phyloP scores from a whole-genome alignment of 2,888 invertebrate species.

The Patella pellucida region DNA sequence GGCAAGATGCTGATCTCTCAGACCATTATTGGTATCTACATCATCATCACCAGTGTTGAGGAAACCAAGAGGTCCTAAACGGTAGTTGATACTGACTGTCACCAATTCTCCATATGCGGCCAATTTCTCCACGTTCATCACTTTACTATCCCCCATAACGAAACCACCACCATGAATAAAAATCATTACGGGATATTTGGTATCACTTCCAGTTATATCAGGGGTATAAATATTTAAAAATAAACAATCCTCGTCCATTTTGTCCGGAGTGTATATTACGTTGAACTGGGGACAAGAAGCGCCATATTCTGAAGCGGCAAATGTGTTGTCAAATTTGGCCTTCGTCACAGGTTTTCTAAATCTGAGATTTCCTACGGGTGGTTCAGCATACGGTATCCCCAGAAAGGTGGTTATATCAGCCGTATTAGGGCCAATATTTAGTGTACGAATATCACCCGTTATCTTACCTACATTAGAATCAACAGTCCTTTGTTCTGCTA shows the following conservation, averaged over 20 bases:
- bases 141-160: constrained; percentile 41
- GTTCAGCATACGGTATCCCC: constrained; percentile 30
- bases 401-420: constrained; percentile 12
- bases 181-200: constrained; percentile 38
- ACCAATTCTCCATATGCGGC: constrained; percentile 39
- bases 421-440: background rate
- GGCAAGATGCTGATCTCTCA: constrained; percentile 53
- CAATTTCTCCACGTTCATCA: constrained; percentile 41
- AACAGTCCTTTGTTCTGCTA: too few species aligned
- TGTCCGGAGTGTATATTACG: background rate
- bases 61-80: constrained; percentile 52
- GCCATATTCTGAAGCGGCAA: constrained; percentile 17
- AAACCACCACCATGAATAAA: constrained; percentile 49
- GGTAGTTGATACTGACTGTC: constrained; percentile 49
- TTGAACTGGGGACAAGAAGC: constrained; percentile 22
- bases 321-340: background rate
- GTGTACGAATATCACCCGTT: too few species aligned
- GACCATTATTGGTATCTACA: constrained; percentile 51
- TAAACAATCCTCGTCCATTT: constrained; percentile 46
- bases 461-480: too few species aligned
- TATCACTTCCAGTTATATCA: constrained; percentile 1
- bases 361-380: constrained; percentile 22
- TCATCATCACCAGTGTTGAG: constrained; percentile 43
- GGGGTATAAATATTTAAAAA: constrained; percentile 50
- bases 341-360: constrained; percentile 29